Percentiles rank a stretch among this genome's conserved stretches.
phyloP scores from a whole-genome alignment of 2,888 invertebrate genomes.

The Leptopilina drosophilae region DNA sequence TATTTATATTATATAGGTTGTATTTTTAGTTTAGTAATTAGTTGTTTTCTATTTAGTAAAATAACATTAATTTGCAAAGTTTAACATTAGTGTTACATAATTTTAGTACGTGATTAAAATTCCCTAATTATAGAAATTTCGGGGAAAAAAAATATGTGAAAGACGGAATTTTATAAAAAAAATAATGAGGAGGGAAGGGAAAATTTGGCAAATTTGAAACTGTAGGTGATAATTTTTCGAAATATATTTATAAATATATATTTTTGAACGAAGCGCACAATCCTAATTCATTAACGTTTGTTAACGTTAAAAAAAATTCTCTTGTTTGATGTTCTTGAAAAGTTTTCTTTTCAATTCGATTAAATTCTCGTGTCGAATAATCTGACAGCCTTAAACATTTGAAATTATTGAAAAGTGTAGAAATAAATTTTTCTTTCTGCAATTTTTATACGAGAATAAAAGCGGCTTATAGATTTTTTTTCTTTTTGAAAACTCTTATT shows the following conservation, averaged over 20 bases:
- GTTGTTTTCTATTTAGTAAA: background rate
- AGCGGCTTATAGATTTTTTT: background rate
- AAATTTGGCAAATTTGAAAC: background rate
- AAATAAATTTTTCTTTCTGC: slow-evolving; percentile 15
- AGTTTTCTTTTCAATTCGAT: background rate
- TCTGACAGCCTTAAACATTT: slow-evolving; percentile 8
- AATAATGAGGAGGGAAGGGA: too few species aligned
- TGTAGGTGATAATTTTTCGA: background rate
- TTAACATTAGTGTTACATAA: background rate
- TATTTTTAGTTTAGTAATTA: slow-evolving; percentile 7
- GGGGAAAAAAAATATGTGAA: too few species aligned
- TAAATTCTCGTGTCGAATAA: background rate
- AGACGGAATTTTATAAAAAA: too few species aligned
- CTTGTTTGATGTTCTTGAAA: background rate
- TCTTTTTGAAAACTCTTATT: background rate
- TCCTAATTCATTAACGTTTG: background rate
- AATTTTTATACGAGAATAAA: background rate
- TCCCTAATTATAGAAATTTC: background rate
- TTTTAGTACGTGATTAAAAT: background rate
- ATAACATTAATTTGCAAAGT: background rate
- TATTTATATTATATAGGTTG: too few species aligned
- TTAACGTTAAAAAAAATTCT: background rate
- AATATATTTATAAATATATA: background rate
- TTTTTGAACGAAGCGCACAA: slow-evolving; percentile 15
- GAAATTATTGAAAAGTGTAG: background rate